Conservation (phyloP, 2,888 invertebrate genomes). For the Homarus gammarus region DNA sequence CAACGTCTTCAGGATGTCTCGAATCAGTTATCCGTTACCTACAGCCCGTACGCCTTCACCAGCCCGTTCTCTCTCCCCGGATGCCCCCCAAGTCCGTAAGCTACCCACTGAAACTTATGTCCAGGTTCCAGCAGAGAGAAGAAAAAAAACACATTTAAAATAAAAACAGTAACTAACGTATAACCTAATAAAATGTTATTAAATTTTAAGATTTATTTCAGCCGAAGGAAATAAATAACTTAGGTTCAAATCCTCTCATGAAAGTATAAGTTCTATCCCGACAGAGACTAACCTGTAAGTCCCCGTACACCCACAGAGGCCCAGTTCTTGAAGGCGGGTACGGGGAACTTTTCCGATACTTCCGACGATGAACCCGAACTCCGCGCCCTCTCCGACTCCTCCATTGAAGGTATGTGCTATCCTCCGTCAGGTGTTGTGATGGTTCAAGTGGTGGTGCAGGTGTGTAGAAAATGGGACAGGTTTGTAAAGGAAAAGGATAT, state of each 20-base stretch:
- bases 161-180: no score
- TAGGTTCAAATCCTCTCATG: no score
- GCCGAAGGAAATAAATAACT: no score
- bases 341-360: constrained; percentile 26
- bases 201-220: no score
- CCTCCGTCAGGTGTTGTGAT: background rate
- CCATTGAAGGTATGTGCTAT: constrained; percentile 44
- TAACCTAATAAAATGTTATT: no score
- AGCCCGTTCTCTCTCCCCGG: constrained; percentile 41
- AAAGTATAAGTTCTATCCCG: no score
- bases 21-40: background rate
- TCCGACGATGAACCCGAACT: constrained; percentile 66
- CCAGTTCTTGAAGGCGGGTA: background rate
- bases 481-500: no score
- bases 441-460: background rate
- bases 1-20: constrained; percentile 1
- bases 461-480: background rate
- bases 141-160: no score
- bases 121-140: no score
- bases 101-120: no score
- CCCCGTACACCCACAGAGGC: no score
- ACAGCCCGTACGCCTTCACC: constrained; percentile 30
- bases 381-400: constrained; percentile 47
- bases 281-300: no score
- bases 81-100: constrained; percentile 9